Base-by-base conservation (phyloP, 2,888 invertebrate species). In the Melolontha melolontha region DNA sequence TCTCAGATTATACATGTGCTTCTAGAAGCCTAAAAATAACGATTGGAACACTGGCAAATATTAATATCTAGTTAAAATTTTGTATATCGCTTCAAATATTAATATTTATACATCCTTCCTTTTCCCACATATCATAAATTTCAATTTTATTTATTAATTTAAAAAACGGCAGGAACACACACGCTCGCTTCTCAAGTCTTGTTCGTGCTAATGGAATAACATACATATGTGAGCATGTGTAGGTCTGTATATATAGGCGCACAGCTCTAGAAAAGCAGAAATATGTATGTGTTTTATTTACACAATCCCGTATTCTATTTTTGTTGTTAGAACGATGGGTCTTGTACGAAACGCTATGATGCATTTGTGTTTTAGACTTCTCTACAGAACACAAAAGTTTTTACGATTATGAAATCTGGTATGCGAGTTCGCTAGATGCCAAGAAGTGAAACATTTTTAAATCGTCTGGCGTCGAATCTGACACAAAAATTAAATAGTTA, bases 221-320 rank as follows among this genome's bases (percentile, higher is more conserved):
- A 34, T 8, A 34, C 1, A 8, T 34, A 6, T 10, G 6, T 34
- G 6, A 5, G 34, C 7, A 6, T 22, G 4, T 22, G 22, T 22
- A 22, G 1, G 4, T 22, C 1, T 22, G 4, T 22, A 34, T 10
- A 34, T 34, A 34, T 34, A 34, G 34, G 34, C 34, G 1, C 47
- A 14, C 34, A 34, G 2, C 59, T 14, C 40, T 14, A 16, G 29
- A 62, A 59, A 59, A 44, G 16, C 47, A 29, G 42, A 47, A 42
- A 47, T 62, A 47, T 47, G 59, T 62, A 47, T 47, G 59, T 34
- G 59, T 14, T 62, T 62, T 62, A 62, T 62, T 62, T 62, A 62
- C 47, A 62, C 44, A 62, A 47, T 47, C 47, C 39, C 8, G 29
- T 17, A 47, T 62, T 62, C 47, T 62, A 62, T 62, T 62, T 62